These are phyloP conservation scores for Parapsyche elsis DNA, from an alignment of 1,140 invertebrate species.

Conservation along the genomic window DNA sequence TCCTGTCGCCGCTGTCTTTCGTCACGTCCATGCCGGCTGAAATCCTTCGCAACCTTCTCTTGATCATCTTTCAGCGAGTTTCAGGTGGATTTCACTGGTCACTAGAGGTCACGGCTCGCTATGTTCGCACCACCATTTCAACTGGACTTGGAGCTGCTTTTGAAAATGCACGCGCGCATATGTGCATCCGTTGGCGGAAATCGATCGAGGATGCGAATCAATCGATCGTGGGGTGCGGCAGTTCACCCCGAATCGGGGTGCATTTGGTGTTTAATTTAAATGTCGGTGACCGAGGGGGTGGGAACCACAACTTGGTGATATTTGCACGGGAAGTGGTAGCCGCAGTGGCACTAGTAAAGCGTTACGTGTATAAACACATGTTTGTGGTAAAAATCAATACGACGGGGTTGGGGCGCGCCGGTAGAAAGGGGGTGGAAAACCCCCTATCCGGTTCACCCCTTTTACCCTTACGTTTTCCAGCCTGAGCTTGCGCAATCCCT, in stretches of 20 bases:
- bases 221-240: background rate
- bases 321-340: background rate
- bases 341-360: slow-evolving; percentile 35
- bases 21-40: slow-evolving; percentile 9
- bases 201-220: background rate
- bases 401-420: slow-evolving; percentile 32
- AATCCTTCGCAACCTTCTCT: slow-evolving; percentile 16
- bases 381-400: slow-evolving; percentile 45
- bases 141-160: too few relatives aligned
- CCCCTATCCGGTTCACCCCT: slow-evolving; percentile 6
- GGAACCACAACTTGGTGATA: background rate
- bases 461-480: background rate
- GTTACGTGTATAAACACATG: slow-evolving; percentile 47
- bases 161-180: background rate
- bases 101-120: too few relatives aligned
- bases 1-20: slow-evolving; percentile 1
- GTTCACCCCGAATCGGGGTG: background rate
- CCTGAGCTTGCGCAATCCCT: background rate
- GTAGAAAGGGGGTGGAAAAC: slow-evolving; percentile 9
- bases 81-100: too few relatives aligned
- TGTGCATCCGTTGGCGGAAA: background rate
- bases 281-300: background rate
- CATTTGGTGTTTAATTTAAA: background rate
- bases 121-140: too few relatives aligned
- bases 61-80: slow-evolving; percentile 5